These are phyloP conservation scores for Lepilemur septentrionalis DNA, from an alignment of 2,797 vertebrate species.

Conservation along the genomic window DNA sequence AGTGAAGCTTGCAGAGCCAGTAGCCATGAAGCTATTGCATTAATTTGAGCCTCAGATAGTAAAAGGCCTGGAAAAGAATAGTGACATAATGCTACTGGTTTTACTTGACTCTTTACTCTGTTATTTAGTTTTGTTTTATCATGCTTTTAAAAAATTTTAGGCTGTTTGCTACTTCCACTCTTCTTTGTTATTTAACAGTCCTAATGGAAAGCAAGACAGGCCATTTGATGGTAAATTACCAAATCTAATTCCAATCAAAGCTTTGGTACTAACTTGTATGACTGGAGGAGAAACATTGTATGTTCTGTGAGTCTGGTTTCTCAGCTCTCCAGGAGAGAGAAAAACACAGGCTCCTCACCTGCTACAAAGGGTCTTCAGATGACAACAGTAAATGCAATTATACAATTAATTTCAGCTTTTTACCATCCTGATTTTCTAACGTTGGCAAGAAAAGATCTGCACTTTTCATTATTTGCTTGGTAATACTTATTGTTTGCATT, in stretches of 20 bases:
- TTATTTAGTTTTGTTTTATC: not conserved
- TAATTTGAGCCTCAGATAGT: not conserved
- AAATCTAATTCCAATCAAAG: not conserved
- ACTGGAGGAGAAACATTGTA: not conserved
- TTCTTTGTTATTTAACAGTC: not conserved
- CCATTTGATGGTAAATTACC: not conserved
- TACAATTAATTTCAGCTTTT: not conserved
- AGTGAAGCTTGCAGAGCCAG: no score
- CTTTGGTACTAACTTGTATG: not conserved
- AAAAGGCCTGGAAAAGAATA: not conserved
- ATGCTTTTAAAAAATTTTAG: not conserved
- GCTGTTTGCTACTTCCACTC: not conserved
- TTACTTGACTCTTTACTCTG: not conserved
- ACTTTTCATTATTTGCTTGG: not conserved
- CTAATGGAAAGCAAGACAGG: not conserved
- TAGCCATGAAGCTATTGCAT: rapidly evolving
- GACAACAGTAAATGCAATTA: not conserved
- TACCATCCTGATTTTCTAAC: not conserved
- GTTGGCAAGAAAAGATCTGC: not conserved
- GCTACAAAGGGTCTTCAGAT: not conserved
- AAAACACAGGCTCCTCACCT: not conserved
- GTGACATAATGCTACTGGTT: not conserved
- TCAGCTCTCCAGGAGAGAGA: not conserved
- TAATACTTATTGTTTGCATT: not conserved
- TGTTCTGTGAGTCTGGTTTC: not conserved